Conservation (phyloP, 2,113 vertebrate species). For the Hippocampus guttulatus region DNA sequence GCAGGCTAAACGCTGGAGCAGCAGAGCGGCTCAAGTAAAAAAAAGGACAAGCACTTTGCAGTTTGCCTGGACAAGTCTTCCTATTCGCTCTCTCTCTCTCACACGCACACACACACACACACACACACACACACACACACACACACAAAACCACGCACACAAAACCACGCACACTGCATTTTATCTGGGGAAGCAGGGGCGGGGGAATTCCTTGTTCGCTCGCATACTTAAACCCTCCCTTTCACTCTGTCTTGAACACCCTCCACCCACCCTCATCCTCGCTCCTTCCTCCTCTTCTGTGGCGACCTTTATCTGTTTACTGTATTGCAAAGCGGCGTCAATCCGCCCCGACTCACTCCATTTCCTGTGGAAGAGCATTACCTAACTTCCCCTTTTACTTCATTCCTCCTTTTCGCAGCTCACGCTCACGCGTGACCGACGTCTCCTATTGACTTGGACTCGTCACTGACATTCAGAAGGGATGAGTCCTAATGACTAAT, state of each 20-base stretch:
- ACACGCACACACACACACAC: constrained; percentile 21
- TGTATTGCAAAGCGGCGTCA: constrained; percentile 66
- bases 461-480: not conserved
- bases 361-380: constrained; percentile 74
- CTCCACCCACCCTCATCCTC: not conserved
- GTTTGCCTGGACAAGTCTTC: constrained; percentile 74
- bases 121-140: not conserved
- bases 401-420: constrained; percentile 44
- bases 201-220: constrained; percentile 77
- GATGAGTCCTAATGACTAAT: not conserved
- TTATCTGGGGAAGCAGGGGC: constrained; percentile 68
- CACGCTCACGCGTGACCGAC: constrained; percentile 38
- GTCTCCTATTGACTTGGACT: constrained; percentile 45
- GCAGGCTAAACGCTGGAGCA: constrained; percentile 45
- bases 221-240: constrained; percentile 66
- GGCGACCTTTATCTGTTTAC: constrained; percentile 68
- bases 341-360: constrained; percentile 69
- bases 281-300: constrained; percentile 27
- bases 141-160: constrained; percentile 18
- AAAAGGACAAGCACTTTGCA: constrained; percentile 61
- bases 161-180: constrained; percentile 49
- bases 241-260: constrained; percentile 26
- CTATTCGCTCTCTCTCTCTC: constrained; percentile 35
- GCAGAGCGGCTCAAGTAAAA: constrained; percentile 48
- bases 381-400: constrained; percentile 66